Evolutionary conservation across 2,797 vertebrate species (phyloP).

Genomic region (Kryptopterus vitreolus): DNA sequence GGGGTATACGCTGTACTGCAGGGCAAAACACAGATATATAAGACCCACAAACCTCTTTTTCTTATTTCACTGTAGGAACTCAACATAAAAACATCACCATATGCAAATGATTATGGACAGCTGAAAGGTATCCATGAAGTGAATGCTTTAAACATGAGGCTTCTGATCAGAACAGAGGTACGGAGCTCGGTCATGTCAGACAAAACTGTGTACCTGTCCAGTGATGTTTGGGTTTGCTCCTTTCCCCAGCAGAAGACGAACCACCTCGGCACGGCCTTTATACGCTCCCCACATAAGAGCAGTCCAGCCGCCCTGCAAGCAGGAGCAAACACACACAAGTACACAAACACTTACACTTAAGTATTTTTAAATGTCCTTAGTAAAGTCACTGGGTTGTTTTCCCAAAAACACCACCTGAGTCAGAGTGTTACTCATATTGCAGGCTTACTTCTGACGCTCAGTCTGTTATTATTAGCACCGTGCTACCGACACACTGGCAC

Average conservation of each 20-base stretch:
- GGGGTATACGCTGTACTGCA: slow-evolving; percentile 97
- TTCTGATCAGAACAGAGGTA: neutral
- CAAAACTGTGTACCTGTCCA: slow-evolving; percentile 80
- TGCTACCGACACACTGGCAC: slow-evolving; percentile 51
- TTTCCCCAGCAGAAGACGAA: slow-evolving; percentile 84
- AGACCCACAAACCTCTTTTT: neutral
- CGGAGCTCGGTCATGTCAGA: too few species aligned
- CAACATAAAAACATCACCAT: neutral
- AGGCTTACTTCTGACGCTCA: slow-evolving; percentile 25
- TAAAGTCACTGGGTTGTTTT: slow-evolving; percentile 29
- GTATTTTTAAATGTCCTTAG: neutral
- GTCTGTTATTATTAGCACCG: slow-evolving; percentile 55
- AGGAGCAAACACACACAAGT: slow-evolving; percentile 24
- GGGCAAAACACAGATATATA: slow-evolving; percentile 44
- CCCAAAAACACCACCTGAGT: slow-evolving; percentile 42
- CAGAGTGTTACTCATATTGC: slow-evolving; percentile 46
- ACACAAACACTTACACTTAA: slow-evolving; percentile 26
- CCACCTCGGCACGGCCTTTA: slow-evolving; percentile 88
- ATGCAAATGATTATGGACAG: too few species aligned
- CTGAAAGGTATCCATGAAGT: neutral
- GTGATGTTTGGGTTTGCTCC: slow-evolving; percentile 95
- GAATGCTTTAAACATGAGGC: neutral
- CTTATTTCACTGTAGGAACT: neutral
- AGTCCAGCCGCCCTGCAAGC: slow-evolving; percentile 91
- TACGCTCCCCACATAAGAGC: slow-evolving; percentile 97